Evolutionary conservation across 2,113 vertebrate species (phyloP).

Genomic region (Hemiscyllium ocellatum): DNA sequence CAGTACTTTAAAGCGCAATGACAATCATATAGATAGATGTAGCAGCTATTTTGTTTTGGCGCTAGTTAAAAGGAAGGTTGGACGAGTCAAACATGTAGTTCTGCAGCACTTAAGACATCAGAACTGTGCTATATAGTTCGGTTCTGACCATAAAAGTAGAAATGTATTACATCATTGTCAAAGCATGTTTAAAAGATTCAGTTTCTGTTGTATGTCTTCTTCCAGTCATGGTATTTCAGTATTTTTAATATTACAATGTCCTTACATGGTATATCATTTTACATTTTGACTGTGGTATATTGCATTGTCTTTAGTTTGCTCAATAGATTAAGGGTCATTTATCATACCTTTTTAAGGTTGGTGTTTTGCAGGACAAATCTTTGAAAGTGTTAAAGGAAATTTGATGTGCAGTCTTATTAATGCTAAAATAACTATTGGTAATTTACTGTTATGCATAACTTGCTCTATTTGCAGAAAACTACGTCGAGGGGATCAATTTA

Average conservation of each 20-base stretch:
- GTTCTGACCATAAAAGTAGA: neutral
- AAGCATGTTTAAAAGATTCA: constrained; percentile 23
- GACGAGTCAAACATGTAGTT: neutral
- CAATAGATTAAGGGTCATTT: neutral
- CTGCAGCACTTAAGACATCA: neutral
- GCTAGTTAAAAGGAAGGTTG: neutral
- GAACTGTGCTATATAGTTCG: neutral
- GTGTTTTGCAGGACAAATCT: neutral
- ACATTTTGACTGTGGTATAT: neutral
- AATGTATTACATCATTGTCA: neutral
- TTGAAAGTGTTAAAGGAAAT: neutral
- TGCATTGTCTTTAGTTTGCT: neutral
- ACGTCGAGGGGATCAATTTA: constrained; percentile 53
- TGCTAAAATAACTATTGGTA: neutral
- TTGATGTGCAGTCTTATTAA: neutral
- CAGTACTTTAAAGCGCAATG: neutral
- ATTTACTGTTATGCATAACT: neutral
- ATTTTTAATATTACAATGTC: neutral
- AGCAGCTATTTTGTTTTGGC: neutral
- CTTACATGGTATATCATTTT: neutral
- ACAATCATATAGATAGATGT: neutral
- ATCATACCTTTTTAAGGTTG: neutral
- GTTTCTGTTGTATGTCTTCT: constrained; percentile 35
- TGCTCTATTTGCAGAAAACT: constrained; percentile 57
- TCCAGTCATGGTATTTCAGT: neutral